These are phyloP conservation scores for Romanogobio albipinnatus DNA, from an alignment of 2,113 vertebrate species.

Conservation along the genomic window DNA sequence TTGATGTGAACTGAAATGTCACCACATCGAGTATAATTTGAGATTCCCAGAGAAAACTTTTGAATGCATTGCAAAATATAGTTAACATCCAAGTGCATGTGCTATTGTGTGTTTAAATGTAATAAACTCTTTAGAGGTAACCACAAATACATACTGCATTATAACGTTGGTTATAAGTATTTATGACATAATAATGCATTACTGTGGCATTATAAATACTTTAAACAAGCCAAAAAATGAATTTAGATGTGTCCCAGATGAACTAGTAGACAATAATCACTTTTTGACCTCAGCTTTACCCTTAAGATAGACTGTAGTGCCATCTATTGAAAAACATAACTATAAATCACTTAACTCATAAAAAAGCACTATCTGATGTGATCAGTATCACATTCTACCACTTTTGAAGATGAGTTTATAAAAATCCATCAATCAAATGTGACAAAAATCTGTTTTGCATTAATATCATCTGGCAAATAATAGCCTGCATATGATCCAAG, in stretches of 20 bases:
- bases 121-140: neutral
- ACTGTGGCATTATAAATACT: neutral
- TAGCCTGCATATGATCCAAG: neutral
- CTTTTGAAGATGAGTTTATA: neutral
- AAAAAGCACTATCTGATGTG: neutral
- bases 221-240: neutral
- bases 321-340: conserved; percentile 90
- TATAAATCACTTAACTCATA: conserved; percentile 65
- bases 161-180: neutral
- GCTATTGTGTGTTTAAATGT: neutral
- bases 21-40: neutral
- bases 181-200: neutral
- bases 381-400: neutral
- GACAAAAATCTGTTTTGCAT: neutral
- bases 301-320: conserved; percentile 92
- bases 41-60: neutral
- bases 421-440: neutral
- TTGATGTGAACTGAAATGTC: neutral
- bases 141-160: neutral
- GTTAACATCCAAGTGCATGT: neutral
- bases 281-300: conserved; percentile 78
- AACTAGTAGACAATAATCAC: conserved; percentile 60
- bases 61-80: neutral
- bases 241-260: conserved; percentile 26
- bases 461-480: neutral